Percentiles rank a stretch among this genome's conserved stretches.
These are phyloP conservation scores for Drosophila hamatofila DNA, from an alignment of 2,888 invertebrate genomes.

Conservation along the genomic window DNA sequence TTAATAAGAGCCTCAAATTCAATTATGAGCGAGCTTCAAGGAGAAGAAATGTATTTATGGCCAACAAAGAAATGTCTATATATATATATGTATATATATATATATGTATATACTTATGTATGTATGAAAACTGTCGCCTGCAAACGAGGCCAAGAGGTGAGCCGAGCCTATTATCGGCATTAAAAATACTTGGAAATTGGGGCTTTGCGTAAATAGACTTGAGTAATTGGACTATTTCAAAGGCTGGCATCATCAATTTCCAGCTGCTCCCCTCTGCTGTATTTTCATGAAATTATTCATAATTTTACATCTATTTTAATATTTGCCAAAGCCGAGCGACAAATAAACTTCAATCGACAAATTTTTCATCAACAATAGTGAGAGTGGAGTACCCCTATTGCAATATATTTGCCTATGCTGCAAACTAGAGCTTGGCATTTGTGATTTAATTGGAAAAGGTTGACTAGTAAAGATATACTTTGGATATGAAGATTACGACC, in stretches of 20 bases:
- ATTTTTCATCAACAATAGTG: background rate
- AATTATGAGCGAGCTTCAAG: conserved; percentile 19
- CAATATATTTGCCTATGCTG: background rate
- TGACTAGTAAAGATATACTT: too few species aligned
- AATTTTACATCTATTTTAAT: background rate
- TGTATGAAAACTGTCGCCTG: background rate
- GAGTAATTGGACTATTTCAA: conserved; percentile 5
- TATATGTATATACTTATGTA: background rate
- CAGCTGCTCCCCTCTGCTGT: background rate
- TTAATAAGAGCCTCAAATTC: conserved; percentile 22
- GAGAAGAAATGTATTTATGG: conserved; percentile 3
- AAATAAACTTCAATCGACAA: background rate
- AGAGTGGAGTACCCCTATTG: background rate
- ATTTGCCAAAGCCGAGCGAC: background rate
- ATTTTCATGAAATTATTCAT: background rate
- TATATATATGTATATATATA: background rate
- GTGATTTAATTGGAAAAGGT: too few species aligned
- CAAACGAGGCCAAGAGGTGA: background rate
- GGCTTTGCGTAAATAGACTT: background rate
- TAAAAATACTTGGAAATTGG: conserved; percentile 1
- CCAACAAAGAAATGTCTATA: background rate
- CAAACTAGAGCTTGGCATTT: too few species aligned
- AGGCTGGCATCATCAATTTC: background rate
- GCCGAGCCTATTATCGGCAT: background rate
- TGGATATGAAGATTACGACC: too few species aligned